Evolutionary conservation across 2,888 invertebrate species (phyloP).

Genomic region (Xylophagus ater): DNA sequence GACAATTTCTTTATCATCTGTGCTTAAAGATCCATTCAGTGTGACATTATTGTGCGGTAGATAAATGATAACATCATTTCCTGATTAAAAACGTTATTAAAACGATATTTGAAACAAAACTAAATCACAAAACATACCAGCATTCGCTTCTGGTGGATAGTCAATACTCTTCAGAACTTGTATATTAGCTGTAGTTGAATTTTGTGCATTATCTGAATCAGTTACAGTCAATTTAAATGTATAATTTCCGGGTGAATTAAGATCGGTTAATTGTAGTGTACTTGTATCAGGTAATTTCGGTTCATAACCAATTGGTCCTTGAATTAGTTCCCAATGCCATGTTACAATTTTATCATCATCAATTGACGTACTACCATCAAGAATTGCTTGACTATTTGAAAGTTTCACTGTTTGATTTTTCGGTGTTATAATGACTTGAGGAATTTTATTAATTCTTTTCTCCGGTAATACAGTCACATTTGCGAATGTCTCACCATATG

Average conservation of each 20-base stretch:
- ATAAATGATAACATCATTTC: conserved; percentile 79
- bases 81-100: conserved; percentile 33
- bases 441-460: conserved; percentile 70
- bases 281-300: conserved; percentile 66
- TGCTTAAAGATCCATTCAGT: conserved; percentile 80
- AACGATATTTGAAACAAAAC: background rate
- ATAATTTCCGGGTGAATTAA: conserved; percentile 78
- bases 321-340: conserved; percentile 88
- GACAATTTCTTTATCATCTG: conserved; percentile 85
- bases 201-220: conserved; percentile 78
- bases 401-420: conserved; percentile 75
- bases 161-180: conserved; percentile 84
- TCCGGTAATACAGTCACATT: conserved; percentile 85
- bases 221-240: conserved; percentile 84
- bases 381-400: conserved; percentile 79
- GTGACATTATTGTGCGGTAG: conserved; percentile 78
- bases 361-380: conserved; percentile 72
- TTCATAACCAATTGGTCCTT: conserved; percentile 78
- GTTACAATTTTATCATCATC: conserved; percentile 76
- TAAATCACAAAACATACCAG: conserved; percentile 47
- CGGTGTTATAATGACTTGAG: conserved; percentile 77
- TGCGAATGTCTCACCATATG: conserved; percentile 71
- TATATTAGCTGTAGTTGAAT: conserved; percentile 77
- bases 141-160: conserved; percentile 92
- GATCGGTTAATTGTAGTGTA: conserved; percentile 72